phyloP scores from a whole-genome alignment of 2,113 vertebrate species.

The Mungos mungo region DNA sequence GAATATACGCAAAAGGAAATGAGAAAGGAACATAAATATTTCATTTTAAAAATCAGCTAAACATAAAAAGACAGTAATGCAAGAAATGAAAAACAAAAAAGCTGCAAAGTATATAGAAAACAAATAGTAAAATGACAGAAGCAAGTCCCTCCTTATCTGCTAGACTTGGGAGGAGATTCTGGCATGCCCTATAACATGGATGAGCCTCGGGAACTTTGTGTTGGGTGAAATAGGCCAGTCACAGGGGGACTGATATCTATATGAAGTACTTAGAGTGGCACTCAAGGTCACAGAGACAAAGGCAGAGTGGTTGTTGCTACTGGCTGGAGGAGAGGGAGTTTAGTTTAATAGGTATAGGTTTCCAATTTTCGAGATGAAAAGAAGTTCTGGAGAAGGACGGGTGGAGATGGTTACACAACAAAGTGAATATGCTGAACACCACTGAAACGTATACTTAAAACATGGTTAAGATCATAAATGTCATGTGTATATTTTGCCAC shows the following conservation, averaged over 20 bases:
- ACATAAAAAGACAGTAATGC: background rate
- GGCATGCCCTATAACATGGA: background rate
- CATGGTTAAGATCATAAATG: background rate
- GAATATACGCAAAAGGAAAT: background rate
- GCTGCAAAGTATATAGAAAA: background rate
- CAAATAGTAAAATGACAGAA: background rate
- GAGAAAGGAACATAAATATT: background rate
- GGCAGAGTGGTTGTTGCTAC: background rate
- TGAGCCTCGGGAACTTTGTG: background rate
- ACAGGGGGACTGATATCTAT: background rate
- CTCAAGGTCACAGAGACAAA: background rate
- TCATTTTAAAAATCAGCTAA: background rate
- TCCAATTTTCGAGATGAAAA: background rate
- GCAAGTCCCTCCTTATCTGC: background rate
- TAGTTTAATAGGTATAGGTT: background rate
- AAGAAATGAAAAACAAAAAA: background rate
- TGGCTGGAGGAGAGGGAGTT: background rate
- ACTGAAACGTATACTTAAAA: background rate
- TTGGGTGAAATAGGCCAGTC: background rate
- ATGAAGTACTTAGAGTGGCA: background rate
- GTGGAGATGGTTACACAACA: background rate
- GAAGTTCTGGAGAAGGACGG: background rate
- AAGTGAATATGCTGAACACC: background rate
- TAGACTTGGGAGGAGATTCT: background rate
- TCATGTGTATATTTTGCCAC: background rate